Evolutionary conservation across 2,797 vertebrate species (phyloP).

Genomic region (Alosa sapidissima): DNA sequence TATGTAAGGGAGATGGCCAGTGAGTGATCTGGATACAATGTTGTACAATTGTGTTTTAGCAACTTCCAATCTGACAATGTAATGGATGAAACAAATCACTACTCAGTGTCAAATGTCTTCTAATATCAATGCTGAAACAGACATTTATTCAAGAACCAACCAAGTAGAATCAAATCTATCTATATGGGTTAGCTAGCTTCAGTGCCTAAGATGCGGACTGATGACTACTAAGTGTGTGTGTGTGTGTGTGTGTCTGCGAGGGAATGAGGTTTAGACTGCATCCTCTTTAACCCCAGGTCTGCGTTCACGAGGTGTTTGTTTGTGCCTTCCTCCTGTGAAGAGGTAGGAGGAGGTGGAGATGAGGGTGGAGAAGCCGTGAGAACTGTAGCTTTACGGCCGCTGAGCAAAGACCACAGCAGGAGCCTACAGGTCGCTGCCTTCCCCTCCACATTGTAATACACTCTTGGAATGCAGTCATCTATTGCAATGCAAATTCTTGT

Average conservation of each 20-base stretch:
- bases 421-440: slow-evolving; percentile 47
- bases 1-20: slow-evolving; percentile 51
- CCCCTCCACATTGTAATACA: slow-evolving; percentile 50
- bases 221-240: slow-evolving; percentile 40
- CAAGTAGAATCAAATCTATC: background rate
- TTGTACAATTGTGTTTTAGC: slow-evolving; percentile 35
- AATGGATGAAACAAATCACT: background rate
- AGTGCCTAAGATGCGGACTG: background rate
- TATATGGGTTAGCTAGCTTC: background rate
- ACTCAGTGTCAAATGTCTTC: background rate
- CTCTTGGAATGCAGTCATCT: slow-evolving; percentile 50
- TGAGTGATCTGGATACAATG: slow-evolving; percentile 48
- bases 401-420: slow-evolving; percentile 50
- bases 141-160: background rate
- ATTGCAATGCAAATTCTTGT: slow-evolving; percentile 56
- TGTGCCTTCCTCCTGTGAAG: slow-evolving; percentile 38
- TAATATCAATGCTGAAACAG: background rate
- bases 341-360: background rate
- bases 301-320: slow-evolving; percentile 46
- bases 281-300: background rate
- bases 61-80: background rate
- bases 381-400: slow-evolving; percentile 47
- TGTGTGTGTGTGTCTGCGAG: background rate
- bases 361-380: slow-evolving; percentile 47
- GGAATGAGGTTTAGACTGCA: background rate